These are phyloP conservation scores for Pristionchus mayeri DNA, from an alignment of 2,888 invertebrate species.

Conservation along the genomic window DNA sequence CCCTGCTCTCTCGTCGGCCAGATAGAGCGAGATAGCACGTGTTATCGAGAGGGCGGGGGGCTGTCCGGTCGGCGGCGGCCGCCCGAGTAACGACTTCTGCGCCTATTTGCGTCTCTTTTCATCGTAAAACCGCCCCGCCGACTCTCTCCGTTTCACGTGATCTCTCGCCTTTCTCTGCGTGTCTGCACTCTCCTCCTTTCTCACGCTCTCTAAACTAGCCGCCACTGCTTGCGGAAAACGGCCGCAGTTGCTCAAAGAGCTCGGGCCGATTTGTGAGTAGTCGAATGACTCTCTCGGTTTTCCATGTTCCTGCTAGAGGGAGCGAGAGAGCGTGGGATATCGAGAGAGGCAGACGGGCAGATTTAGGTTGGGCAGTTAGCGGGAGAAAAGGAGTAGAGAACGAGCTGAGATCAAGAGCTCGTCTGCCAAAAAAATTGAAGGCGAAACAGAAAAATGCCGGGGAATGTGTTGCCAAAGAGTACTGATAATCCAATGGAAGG, in stretches of 20 bases:
- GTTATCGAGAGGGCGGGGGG: background rate
- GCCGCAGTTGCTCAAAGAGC: conserved; percentile 14
- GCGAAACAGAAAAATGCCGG: too few species aligned
- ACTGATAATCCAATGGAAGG: too few species aligned
- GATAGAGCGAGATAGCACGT: background rate
- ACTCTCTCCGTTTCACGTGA: conserved; percentile 20
- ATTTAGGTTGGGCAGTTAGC: too few species aligned
- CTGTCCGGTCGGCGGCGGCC: background rate
- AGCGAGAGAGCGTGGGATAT: background rate
- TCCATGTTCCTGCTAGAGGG: background rate
- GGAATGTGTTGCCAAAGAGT: too few species aligned
- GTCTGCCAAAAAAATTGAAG: too few species aligned
- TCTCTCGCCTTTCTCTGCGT: background rate
- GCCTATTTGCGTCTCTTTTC: conserved; percentile 41
- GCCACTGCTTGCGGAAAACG: conserved; percentile 11
- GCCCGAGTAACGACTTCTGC: conserved; percentile 36
- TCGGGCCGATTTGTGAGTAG: background rate
- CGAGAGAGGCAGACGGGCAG: too few species aligned
- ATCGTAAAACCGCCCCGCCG: background rate
- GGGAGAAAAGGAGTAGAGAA: too few species aligned
- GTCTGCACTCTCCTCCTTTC: background rate
- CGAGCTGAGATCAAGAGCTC: too few species aligned
- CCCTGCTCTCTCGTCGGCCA: background rate
- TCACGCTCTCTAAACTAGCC: background rate
- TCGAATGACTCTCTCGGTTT: too few species aligned